Evolutionary conservation across 2,113 vertebrate genomes (phyloP).

Genomic region (Halcyon senegalensis): DNA sequence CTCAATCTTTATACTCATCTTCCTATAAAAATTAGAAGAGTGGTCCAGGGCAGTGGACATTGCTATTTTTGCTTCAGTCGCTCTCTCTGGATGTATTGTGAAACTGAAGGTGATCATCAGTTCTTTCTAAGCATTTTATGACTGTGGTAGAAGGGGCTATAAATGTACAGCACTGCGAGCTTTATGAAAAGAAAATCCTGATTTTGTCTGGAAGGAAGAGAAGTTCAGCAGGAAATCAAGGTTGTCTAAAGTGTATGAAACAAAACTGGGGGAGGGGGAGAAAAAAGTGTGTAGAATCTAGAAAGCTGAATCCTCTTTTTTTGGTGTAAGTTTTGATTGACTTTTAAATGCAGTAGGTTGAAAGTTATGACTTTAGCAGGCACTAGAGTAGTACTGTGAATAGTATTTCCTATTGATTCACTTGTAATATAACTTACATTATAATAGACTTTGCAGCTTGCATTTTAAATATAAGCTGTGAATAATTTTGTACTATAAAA

Average conservation of each 20-base stretch:
- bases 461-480: constrained; percentile 23
- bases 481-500: constrained; percentile 1
- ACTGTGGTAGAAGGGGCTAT: not conserved
- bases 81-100: not conserved
- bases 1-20: not conserved
- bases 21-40: not conserved
- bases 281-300: not conserved
- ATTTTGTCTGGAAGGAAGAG: not conserved
- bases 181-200: not conserved
- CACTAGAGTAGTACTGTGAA: not conserved
- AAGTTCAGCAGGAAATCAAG: not conserved
- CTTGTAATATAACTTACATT: constrained; percentile 17
- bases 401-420: constrained; percentile 45
- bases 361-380: constrained; percentile 32
- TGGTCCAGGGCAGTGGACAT: not conserved
- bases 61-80: not conserved
- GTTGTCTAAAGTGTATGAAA: not conserved
- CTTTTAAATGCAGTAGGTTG: constrained; percentile 10
- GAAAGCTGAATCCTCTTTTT: not conserved
- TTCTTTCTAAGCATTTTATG: not conserved
- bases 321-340: not conserved
- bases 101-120: not conserved
- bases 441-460: constrained; percentile 27
- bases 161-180: not conserved
- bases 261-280: not conserved